Conservation (phyloP, 2,888 invertebrate species). For the Napeogenes inachia region DNA sequence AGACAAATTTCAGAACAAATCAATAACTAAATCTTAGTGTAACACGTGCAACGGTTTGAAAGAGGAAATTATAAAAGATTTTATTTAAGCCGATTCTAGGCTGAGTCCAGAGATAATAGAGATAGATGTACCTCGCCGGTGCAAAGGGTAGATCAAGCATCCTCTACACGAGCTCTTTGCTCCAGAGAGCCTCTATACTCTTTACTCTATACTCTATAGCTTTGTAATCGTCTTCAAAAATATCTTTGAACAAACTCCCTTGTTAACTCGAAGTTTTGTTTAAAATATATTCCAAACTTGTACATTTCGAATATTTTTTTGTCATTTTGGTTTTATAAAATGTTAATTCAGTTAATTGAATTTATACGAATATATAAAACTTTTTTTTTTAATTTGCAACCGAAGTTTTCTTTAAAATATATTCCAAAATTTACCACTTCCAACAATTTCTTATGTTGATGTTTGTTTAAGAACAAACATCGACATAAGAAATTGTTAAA, state of each 20-base stretch:
- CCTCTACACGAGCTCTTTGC: slow-evolving; percentile 57
- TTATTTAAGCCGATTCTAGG: slow-evolving; percentile 8
- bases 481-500: too few species aligned
- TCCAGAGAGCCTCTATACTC: slow-evolving; percentile 52
- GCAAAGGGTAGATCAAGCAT: slow-evolving; percentile 56
- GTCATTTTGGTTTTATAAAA: neutral
- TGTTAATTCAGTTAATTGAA: neutral
- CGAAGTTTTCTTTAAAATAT: too few species aligned
- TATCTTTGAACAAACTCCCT: slow-evolving; percentile 28
- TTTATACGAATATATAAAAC: neutral
- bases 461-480: too few species aligned
- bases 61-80: slow-evolving; percentile 3
- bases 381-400: too few species aligned
- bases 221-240: slow-evolving; percentile 47
- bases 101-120: slow-evolving; percentile 22
- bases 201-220: slow-evolving; percentile 31
- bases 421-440: too few species aligned
- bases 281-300: neutral
- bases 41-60: neutral
- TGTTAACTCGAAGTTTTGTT: slow-evolving; percentile 8
- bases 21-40: neutral
- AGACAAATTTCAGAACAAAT: neutral
- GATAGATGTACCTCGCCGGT: slow-evolving; percentile 21
- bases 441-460: too few species aligned
- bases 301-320: neutral